A percentile compares a stretch with the other conserved stretches of the same genome.
phyloP scores from a whole-genome alignment of 2,113 vertebrate species.

The Pavo muticus region DNA sequence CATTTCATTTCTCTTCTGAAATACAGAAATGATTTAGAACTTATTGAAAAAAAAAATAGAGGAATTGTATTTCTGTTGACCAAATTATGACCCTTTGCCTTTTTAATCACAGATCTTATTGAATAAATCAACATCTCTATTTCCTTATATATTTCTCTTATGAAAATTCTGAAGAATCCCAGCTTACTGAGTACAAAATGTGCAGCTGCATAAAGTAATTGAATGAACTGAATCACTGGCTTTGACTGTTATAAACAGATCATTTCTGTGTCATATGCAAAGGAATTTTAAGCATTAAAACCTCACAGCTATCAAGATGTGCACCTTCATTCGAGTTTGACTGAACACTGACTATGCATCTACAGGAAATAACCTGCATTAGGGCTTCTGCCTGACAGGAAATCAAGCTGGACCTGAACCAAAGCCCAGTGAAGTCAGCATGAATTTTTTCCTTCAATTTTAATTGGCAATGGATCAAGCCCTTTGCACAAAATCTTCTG shows the following conservation, averaged over 20 bases:
- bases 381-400: constrained; percentile 18
- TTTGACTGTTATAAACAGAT: background rate
- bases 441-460: background rate
- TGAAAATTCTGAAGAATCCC: background rate
- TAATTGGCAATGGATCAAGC: background rate
- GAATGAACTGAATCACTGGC: background rate
- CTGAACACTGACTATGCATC: background rate
- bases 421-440: constrained; percentile 13
- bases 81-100: background rate
- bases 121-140: constrained; percentile 14
- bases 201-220: background rate
- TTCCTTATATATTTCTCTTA: constrained; percentile 1
- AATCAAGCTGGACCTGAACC: constrained; percentile 38
- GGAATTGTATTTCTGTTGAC: background rate
- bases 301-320: background rate
- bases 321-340: background rate
- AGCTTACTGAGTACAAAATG: background rate
- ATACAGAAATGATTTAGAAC: background rate
- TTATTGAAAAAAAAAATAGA: background rate
- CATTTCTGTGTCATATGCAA: constrained; percentile 1
- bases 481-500: background rate
- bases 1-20: background rate
- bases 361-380: constrained; percentile 42
- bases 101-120: background rate
- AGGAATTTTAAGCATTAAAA: constrained; percentile 29